These are phyloP conservation scores for Pseudorectes ferrugineus DNA, from an alignment of 2,113 vertebrate species.

Conservation along the genomic window DNA sequence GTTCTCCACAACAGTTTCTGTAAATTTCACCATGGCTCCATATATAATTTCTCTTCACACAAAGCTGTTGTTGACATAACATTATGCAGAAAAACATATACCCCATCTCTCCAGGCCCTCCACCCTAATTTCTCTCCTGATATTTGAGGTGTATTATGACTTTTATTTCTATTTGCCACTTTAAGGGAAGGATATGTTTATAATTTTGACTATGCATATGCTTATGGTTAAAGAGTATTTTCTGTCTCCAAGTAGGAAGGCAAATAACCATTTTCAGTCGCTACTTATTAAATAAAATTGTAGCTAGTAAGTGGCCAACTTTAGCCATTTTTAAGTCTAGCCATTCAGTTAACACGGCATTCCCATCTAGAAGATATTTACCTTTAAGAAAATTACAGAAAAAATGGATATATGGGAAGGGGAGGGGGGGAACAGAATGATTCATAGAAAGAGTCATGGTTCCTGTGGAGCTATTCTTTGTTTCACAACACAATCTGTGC, in stretches of 20 bases:
- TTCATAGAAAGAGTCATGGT: slow-evolving; percentile 18
- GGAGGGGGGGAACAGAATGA: not conserved
- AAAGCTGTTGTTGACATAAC: not conserved
- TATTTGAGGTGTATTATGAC: not conserved
- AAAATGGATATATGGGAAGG: not conserved
- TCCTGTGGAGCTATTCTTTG: slow-evolving; percentile 25
- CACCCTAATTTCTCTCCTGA: not conserved
- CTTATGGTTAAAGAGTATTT: slow-evolving; percentile 36
- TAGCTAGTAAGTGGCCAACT: slow-evolving; percentile 1
- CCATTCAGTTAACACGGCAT: not conserved
- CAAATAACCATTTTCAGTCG: slow-evolving; percentile 31
- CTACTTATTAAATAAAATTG: slow-evolving; percentile 46
- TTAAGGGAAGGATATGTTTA: not conserved
- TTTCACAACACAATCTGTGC: slow-evolving; percentile 8
- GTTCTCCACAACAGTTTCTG: not conserved
- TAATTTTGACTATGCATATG: not conserved
- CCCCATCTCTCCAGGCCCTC: not conserved
- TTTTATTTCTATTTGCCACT: not conserved
- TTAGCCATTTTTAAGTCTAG: slow-evolving; percentile 7
- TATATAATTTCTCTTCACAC: not conserved
- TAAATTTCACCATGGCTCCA: not conserved
- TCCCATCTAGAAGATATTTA: not conserved
- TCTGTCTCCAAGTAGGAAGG: not conserved
- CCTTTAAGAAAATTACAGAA: not conserved
- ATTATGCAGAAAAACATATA: not conserved